Base-by-base conservation (phyloP, 2,797 vertebrate genomes). In the Platalea minor region DNA sequence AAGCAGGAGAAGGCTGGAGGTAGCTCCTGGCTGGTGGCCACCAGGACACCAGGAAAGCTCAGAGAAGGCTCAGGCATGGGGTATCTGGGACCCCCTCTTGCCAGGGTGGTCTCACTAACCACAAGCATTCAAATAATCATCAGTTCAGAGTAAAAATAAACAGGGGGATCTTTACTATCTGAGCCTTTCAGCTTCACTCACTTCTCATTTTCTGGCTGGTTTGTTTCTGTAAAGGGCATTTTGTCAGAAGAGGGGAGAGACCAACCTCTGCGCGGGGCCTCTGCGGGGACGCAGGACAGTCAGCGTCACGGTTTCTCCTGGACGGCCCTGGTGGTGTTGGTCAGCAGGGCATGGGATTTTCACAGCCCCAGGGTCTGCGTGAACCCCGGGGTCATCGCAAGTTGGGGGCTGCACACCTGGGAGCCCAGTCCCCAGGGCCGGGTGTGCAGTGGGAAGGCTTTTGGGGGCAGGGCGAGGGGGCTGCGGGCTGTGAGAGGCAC, bases 251-350 rank as follows among this genome's bases (percentile, higher is more conserved):
- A 76, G 24, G 14, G 10, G 19, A 51, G 35, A 68, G 25, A 35
- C 31, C 33, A 48, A 23, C 12, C 37, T 33, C 39, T 17, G 43
- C 0, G 1, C 1, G 0, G 69, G 43, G 18, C 29, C 24, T 60
- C 73, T 46, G 57, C 0, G 0, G 53, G n/a, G 28, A 37, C 26
- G 24, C 26, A 33, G 61, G 51, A 37, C 21, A 23, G 18, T 2
- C 0, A 1, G 46, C 0, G 0, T 3, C 29, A 57, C 0, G 4
- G 54, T 6, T 67, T 59, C 35, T 54, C 69, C 50, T 45, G 23
- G 45, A 11, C 50, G 28, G 41, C 13, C 24, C 20, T 15, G 20
- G 21, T 9, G 57, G 23, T 28, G 12, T 10, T 31, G 51, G 35
- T 53, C 56, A 69, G 60, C 41, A 59, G 28, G 13, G 7, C 6